A percentile compares a stretch with the other conserved stretches of the same genome.
These are phyloP conservation scores for Lasioglossum zephyrum DNA, from an alignment of 2,888 invertebrate species.

Conservation along the genomic window DNA sequence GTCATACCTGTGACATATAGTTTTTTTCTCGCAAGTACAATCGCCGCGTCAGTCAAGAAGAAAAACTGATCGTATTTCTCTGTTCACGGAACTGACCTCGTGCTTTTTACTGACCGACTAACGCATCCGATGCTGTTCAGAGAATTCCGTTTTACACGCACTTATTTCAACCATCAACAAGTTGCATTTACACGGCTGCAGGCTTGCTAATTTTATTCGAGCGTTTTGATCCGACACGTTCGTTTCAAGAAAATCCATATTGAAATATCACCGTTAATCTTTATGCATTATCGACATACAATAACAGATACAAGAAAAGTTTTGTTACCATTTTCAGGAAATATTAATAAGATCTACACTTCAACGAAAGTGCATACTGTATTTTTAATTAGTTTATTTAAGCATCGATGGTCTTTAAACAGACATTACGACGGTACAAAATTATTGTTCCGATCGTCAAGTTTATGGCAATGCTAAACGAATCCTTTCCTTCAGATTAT, in stretches of 20 bases:
- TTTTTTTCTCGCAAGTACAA: conserved; percentile 50
- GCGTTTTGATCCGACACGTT: neutral
- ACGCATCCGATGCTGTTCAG: conserved; percentile 15
- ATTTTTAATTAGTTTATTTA: neutral
- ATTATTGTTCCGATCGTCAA: neutral
- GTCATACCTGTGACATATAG: conserved; percentile 65
- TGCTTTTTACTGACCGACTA: conserved; percentile 31
- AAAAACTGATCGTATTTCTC: conserved; percentile 68
- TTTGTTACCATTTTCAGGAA: neutral
- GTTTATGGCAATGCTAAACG: neutral
- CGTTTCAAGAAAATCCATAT: neutral
- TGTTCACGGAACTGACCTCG: conserved; percentile 38
- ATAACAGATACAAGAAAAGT: neutral
- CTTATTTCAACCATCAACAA: conserved; percentile 1
- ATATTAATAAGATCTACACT: too few species aligned
- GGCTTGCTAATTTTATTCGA: neutral
- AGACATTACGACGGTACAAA: neutral
- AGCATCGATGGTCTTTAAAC: neutral
- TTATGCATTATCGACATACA: neutral
- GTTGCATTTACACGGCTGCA: neutral
- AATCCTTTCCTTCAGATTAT: conserved; percentile 12
- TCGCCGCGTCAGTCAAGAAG: conserved; percentile 57
- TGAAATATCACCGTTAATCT: neutral
- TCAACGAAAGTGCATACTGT: neutral
- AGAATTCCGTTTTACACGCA: conserved; percentile 6